Percentiles rank a stretch among this genome's conserved stretches.
Conservation (phyloP, 1,140 invertebrate genomes). For the Paralvinella palmiformis region DNA sequence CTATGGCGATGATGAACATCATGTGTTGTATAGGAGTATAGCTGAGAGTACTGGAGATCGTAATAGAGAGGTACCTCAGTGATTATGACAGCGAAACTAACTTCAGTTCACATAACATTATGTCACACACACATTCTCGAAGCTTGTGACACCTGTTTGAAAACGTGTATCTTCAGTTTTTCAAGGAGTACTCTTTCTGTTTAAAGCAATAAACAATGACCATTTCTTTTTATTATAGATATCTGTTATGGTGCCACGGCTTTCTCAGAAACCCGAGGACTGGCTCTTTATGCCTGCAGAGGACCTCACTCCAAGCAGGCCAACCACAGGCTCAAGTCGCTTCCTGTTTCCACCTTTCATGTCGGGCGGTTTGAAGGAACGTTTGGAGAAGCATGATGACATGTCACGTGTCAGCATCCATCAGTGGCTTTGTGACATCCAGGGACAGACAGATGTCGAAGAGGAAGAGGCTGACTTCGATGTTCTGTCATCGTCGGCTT, state of each 20-base stretch:
- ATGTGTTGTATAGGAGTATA: neutral
- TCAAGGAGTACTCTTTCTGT: too few relatives aligned
- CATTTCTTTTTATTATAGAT: neutral
- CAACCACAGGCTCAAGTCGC: neutral
- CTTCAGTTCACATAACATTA: too few relatives aligned
- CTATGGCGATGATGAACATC: slow-evolving; percentile 9
- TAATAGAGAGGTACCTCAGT: too few relatives aligned
- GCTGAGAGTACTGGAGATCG: too few relatives aligned
- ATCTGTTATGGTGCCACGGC: neutral
- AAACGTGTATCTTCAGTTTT: neutral
- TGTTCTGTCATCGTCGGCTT: too few relatives aligned
- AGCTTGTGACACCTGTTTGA: neutral
- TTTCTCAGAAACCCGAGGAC: neutral
- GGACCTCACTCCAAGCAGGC: neutral
- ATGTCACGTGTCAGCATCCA: neutral
- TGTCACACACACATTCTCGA: neutral
- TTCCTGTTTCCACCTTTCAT: neutral
- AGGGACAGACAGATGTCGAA: neutral
- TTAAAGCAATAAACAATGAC: too few relatives aligned
- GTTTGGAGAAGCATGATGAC: too few relatives aligned
- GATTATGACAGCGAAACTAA: too few relatives aligned
- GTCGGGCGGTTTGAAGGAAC: neutral
- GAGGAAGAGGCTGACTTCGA: too few relatives aligned
- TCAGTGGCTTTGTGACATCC: neutral
- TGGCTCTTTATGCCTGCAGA: neutral